phyloP scores from a whole-genome alignment of 2,797 vertebrate species.

The Tragelaphus eurycerus region DNA sequence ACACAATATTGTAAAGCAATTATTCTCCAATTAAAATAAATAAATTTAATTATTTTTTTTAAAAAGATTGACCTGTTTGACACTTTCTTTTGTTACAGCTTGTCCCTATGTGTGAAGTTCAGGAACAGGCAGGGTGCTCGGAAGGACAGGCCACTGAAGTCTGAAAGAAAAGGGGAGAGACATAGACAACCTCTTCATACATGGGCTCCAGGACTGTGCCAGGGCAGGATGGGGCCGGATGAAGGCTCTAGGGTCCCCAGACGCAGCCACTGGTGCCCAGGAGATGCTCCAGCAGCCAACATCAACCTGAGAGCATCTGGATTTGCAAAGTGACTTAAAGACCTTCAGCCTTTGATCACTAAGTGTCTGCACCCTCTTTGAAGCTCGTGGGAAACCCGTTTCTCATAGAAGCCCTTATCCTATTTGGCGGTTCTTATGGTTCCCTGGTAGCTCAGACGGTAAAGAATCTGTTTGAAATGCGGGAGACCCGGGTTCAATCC shows the following conservation, averaged over 20 bases:
- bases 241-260: background rate
- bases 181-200: accelerated
- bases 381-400: background rate
- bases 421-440: too few species aligned
- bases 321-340: background rate
- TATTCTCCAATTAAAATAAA: background rate
- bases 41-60: background rate
- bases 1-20: background rate
- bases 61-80: background rate
- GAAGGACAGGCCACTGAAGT: background rate
- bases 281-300: background rate
- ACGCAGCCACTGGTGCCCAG: accelerated
- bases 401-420: background rate
- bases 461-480: background rate
- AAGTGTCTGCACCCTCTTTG: too few species aligned
- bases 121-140: background rate
- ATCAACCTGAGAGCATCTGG: too few species aligned
- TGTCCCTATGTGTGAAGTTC: background rate
- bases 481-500: background rate
- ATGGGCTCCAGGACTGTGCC: background rate
- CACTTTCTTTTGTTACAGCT: background rate
- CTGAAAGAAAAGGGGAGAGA: background rate
- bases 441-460: background rate
- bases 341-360: background rate
- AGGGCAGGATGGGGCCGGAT: accelerated